Base-by-base conservation (phyloP, 2,888 invertebrate species). In the Crossocerus cetratus region DNA sequence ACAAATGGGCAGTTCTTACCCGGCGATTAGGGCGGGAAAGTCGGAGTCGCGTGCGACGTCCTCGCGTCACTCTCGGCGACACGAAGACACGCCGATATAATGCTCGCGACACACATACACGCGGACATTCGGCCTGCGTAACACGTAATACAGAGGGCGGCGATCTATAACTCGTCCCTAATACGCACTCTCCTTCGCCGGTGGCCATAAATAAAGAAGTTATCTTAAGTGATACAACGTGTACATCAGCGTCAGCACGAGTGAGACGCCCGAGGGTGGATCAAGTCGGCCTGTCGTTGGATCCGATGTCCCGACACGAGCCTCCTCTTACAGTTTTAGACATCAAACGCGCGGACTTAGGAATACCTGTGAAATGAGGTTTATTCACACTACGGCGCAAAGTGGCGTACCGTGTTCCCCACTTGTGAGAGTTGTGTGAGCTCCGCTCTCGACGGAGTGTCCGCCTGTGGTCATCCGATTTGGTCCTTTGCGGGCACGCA, bases 231-330 rank as follows among this genome's bases (percentile, higher is more conserved):
- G 70, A 76, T 76, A 67, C 67, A 67, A 11, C 63, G 23, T 68
- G 71, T 74, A 62, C 53, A 74, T 67, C 58, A 57, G 45, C 32
- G 42, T 49, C 20, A 16, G n/a, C 49, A 45, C 43, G 22, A 61
- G 45, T 61, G 54, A 62, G 23, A 18, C 44, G 58, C 65, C n/a
- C 42, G 18, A 54, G 66, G 20, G 20, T 32, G 69, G 76, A 76
- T 76, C 72, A 74, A 61, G 20, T 42, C 66, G 66, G 69, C 60
- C 54, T 49, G 54, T 61, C 61, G 69, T 43, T 69, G 70, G 65
- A 54, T 80, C 82, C 85, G 83, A 86, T 86, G 80, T 80, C 62
- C 64, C 73, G 79, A 86, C 85, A 84, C 74, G 82, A 72, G 45
- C 72, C 76, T 64, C 78, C 82, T 86, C 83, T 85, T 83, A 84